Percentiles rank a stretch among this genome's conserved stretches.
Evolutionary conservation across 2,888 invertebrate genomes (phyloP).

Genomic region (Gandaritis pyraliata): DNA sequence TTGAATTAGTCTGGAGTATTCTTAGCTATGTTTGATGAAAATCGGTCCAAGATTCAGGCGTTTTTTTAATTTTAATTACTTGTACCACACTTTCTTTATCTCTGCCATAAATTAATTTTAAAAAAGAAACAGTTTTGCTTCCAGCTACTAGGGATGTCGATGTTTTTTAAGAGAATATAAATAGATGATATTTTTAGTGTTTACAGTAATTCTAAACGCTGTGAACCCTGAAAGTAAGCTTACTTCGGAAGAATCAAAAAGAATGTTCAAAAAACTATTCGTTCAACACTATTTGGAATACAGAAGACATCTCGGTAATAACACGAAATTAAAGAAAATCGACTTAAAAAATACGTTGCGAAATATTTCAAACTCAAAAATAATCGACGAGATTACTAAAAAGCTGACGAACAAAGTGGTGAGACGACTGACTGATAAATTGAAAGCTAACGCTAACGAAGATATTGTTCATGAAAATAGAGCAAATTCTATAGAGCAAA

Average conservation of each 20-base stretch:
- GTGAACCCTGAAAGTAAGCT: not conserved
- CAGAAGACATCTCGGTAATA: constrained; percentile 1
- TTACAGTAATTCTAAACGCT: constrained; percentile 2
- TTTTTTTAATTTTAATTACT: too few species aligned
- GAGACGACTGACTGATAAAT: not conserved
- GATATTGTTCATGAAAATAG: not conserved
- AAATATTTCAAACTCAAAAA: constrained; percentile 9
- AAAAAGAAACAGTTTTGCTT: too few species aligned
- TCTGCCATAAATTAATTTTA: too few species aligned
- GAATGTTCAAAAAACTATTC: constrained; percentile 14
- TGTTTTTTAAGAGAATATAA: not conserved
- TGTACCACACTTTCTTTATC: too few species aligned
- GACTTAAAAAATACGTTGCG: not conserved
- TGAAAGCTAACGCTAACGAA: not conserved
- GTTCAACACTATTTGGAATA: constrained; percentile 6
- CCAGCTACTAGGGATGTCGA: too few species aligned
- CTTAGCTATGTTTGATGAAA: too few species aligned
- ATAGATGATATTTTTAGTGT: constrained; percentile 3
- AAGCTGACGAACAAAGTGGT: not conserved
- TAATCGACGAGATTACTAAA: constrained; percentile 9
- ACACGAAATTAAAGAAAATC: constrained; percentile 1
- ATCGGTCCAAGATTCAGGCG: too few species aligned
- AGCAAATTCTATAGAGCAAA: constrained; percentile 1
- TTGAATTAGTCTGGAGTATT: too few species aligned
- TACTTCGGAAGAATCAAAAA: constrained; percentile 7